Base-by-base conservation (phyloP, 2,113 vertebrate genomes). In the Hucho hucho region DNA sequence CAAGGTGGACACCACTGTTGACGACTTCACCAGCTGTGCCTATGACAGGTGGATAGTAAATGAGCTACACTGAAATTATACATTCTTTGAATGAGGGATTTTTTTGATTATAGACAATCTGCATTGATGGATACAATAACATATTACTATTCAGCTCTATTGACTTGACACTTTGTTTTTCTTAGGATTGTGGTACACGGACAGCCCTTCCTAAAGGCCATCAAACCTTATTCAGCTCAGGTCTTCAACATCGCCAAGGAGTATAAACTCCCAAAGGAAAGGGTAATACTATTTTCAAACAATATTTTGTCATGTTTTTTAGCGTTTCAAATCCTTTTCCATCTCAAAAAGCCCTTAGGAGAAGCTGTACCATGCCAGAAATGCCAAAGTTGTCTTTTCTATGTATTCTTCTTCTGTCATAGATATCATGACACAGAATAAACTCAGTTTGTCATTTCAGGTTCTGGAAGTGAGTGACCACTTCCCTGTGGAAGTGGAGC, bases 131-230 rank as follows among this genome's bases (percentile, higher is more conserved):
- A 49, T 16, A 14, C 14, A 49, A 14, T 16, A 49, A 37, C 37
- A 43, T 43, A 43, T 12, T 43, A 43, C 37, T 43, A 11, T 43
- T 43, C 37, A 43, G 37, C 37, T 43, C 37, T 43, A 43, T 43
- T 43, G 9, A 43, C 1, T 43, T 43, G 37, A 43, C 37, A 43
- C 37, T 43, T 43, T 4, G 18, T 12, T 80, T 37, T 83, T 20
- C 56, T 0, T 7, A 91, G 89, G 83, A 90, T 92, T 2, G 88
- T 90, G 16, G 87, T 91, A 0, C 25, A 89, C 1, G 88, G 90
- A 4, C 0, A 69, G n/a, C 0, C 58, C 6, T 88, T 92, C 72
- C 76, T 90, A 65, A 86, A 73, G 80, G 61, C 28, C 0, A 79
- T 90, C 53, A 3, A 0, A 0, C 87, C 87, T 1, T 64, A 3